Conservation (phyloP, 2,888 invertebrate genomes). For the Lepeophtheirus nordmannii region DNA sequence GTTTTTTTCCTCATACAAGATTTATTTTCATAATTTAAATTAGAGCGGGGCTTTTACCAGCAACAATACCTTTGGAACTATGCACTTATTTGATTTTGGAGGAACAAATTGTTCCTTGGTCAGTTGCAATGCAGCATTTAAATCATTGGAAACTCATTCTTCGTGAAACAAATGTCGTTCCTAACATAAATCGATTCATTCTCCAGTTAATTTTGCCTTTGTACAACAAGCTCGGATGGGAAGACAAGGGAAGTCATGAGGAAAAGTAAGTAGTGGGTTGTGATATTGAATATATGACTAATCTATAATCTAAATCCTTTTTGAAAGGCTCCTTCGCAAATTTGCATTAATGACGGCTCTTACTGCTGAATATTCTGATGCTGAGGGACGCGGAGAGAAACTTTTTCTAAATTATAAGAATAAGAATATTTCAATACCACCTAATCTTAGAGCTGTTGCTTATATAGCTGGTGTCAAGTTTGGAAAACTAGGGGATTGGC, state of each 20-base stretch:
- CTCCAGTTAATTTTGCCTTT: constrained; percentile 44
- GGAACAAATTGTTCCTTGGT: constrained; percentile 68
- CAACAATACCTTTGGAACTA: constrained; percentile 47
- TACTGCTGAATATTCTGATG: constrained; percentile 50
- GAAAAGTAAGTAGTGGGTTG: constrained; percentile 38
- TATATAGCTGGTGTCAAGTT: constrained; percentile 40
- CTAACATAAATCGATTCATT: constrained; percentile 48
- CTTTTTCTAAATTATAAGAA: constrained; percentile 57
- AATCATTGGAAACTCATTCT: constrained; percentile 55
- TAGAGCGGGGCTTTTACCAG: constrained; percentile 49
- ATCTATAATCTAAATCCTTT: constrained; percentile 26
- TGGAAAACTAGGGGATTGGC: constrained; percentile 46
- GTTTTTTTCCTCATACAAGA: not conserved
- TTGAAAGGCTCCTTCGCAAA: constrained; percentile 50
- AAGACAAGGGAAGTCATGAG: constrained; percentile 46
- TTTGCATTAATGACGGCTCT: constrained; percentile 56
- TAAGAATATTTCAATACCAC: constrained; percentile 47
- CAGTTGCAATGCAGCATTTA: constrained; percentile 56
- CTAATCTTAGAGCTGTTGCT: constrained; percentile 57
- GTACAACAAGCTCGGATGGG: constrained; percentile 47
- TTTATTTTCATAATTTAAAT: constrained; percentile 26
- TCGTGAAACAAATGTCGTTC: constrained; percentile 52
- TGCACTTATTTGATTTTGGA: constrained; percentile 51
- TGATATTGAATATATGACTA: constrained; percentile 15
- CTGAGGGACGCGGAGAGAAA: constrained; percentile 50